Base-by-base conservation (phyloP, 2,113 vertebrate genomes). In the Cricetomys ansorgei region DNA sequence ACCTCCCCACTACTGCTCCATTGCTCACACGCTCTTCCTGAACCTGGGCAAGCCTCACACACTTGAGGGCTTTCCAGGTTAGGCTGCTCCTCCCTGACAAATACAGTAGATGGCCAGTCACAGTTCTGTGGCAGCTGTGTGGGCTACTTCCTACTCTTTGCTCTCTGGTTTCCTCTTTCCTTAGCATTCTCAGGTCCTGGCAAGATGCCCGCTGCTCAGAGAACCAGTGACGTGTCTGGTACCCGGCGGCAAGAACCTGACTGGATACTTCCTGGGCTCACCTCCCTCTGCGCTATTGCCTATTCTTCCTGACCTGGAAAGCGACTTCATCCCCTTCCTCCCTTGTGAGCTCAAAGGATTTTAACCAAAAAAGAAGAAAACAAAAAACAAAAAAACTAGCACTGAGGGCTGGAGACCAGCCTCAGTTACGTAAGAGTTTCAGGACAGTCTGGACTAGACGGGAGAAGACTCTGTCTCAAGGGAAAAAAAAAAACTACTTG, bases 1-100 rank as follows among this genome's bases (percentile, higher is more conserved):
- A 43, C 62, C 83, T 37, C 43, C 50, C 77, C 53, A 37, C 1
- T 1, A 12, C 76, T 16, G 69, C 27, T 17, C 79, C 94, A 3
- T 2, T 0, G 29, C 69, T 27, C 27, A 9, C 13, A 0, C 0
- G 11, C 50, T 40, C 55, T 5, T 17, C 34, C n/a, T 25, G 7
- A 19, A 45, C n/a, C 70, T 12, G 1, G 21, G 70, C 75, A 43
- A 45, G 45, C 31, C 57, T n/a, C 21, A n/a, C 62, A 3, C 3
- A 15, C 10, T 76, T 91, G 62, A 15, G 19, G 29, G 3, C 31
- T 53, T 72, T 92, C 91, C 5, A 8, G 7, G 75, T 73, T 67
- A 23, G 3, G 34, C 65, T 83, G 7, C n/a, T 59, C 48, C 88
- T 72, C 86, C 81, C 5, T 1, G 5, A 50, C 27, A 11, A 10